Base-by-base conservation (phyloP, 2,797 vertebrate genomes). In the Cyclura pinguis region DNA sequence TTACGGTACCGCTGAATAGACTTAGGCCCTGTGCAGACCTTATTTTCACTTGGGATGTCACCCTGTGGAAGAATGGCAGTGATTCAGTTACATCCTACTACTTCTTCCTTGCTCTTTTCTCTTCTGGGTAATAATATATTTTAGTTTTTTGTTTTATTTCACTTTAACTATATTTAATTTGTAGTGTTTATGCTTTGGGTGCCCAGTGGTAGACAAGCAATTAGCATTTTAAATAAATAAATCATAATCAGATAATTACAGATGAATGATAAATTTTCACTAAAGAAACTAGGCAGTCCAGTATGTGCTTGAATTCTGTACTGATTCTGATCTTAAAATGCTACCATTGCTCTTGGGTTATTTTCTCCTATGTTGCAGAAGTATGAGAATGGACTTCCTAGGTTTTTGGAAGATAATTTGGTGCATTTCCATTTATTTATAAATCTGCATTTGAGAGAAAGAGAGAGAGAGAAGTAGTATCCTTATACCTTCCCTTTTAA, bases 371-470 rank as follows among this genome's bases (percentile, higher is more conserved):
- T 74, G 18, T 83, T 88, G n/a, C 74, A 50, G 38, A 84, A 84
- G 57, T 16, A 35, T 32, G 57, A 67, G n/a, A 50, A 87, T 57
- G 29, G 67, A 29, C 67, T 69, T 69, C 64, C 67, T 91, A 84
- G 55, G 32, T 88, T 24, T 85, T 18, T 35, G 76, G 90, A 80
- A 64, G 86, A 91, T 24, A 84, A 89, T 76, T 29, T 62, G 80
- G 38, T 72, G 92, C 3, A 0, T 92, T 4, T 76, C 42, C 1
- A 4, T 91, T 77, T 88, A 82, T 24, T 88, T 73, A 81, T 81
- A 72, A 81, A 29, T 47, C 42, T 52, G 4, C 1, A 35, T 80
- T 55, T 80, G 64, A 8, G 64, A 67, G 64, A 67, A 13, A 55
- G 16, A 22, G 59, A 62, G 57, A 20, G 57, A 59, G 4, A 62